These are phyloP conservation scores for Drosophila paucipuncta DNA, from an alignment of 2,888 invertebrate genomes.

Conservation along the genomic window DNA sequence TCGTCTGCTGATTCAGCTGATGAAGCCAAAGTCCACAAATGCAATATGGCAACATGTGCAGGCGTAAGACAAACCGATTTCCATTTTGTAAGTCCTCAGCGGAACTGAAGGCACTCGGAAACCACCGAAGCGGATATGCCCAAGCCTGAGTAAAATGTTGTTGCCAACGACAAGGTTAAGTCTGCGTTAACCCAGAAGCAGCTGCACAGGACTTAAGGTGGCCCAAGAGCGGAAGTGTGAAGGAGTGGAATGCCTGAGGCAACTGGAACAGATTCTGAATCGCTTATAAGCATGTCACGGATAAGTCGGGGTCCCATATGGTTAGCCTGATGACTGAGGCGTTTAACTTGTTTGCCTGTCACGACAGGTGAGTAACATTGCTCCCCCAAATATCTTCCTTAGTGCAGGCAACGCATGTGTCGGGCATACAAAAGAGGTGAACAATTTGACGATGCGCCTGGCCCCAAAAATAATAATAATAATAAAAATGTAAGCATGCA, in stretches of 20 bases:
- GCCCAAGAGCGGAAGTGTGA: not conserved
- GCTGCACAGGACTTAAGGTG: not conserved
- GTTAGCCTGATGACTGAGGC: constrained; percentile 54
- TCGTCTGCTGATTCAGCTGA: constrained; percentile 3
- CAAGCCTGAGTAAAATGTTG: constrained; percentile 14
- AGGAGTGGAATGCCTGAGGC: constrained; percentile 8
- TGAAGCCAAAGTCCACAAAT: constrained; percentile 42
- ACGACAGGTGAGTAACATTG: constrained; percentile 73
- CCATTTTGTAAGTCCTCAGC: constrained; percentile 55
- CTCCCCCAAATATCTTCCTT: constrained; percentile 30
- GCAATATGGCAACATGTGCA: constrained; percentile 58
- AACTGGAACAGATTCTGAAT: constrained; percentile 59
- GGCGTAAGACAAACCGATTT: constrained; percentile 77
- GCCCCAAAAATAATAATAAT: constrained; percentile 20
- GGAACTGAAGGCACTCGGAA: constrained; percentile 44
- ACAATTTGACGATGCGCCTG: constrained; percentile 25
- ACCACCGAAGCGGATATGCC: constrained; percentile 38
- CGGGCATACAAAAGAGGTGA: constrained; percentile 61
- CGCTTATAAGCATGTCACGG: constrained; percentile 51
- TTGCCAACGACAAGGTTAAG: constrained; percentile 72
- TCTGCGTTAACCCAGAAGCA: constrained; percentile 21
- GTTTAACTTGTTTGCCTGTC: constrained; percentile 52
- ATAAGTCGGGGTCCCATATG: constrained; percentile 39
- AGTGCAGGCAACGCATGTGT: constrained; percentile 60
- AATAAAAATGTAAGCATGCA: constrained; percentile 16